These are phyloP conservation scores for Garrulus glandarius DNA, from an alignment of 2,797 vertebrate genomes.

Conservation along the genomic window DNA sequence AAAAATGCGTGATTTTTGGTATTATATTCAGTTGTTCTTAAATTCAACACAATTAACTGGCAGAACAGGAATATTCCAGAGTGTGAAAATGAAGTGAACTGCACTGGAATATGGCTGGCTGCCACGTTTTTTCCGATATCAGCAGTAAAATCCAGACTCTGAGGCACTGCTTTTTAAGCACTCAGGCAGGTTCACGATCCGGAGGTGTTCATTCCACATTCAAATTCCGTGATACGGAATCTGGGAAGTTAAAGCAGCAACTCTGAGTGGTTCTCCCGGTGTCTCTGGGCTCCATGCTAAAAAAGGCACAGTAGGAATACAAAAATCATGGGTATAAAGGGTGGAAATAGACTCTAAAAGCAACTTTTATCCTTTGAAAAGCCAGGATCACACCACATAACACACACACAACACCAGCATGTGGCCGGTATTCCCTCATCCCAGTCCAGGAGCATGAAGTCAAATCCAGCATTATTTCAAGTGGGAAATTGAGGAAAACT, in stretches of 20 bases:
- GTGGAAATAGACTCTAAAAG: neutral
- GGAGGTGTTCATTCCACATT: neutral
- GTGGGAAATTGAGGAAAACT: neutral
- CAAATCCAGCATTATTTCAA: neutral
- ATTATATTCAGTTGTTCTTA: neutral
- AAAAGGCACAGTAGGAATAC: neutral
- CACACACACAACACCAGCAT: neutral
- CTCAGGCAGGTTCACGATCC: neutral
- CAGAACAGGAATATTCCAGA: neutral
- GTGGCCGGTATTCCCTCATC: rapidly evolving
- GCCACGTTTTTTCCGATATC: neutral
- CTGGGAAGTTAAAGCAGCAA: neutral
- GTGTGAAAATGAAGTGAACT: neutral
- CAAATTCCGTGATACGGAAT: neutral
- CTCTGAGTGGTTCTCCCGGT: neutral
- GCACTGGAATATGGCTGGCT: neutral
- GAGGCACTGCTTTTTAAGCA: neutral
- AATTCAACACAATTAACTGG: neutral
- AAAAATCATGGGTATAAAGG: neutral
- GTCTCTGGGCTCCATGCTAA: neutral
- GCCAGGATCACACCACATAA: neutral
- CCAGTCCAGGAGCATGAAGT: neutral
- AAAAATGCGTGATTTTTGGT: neutral
- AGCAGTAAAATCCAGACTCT: neutral
- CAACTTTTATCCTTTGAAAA: neutral